These are phyloP conservation scores for Acrobasis suavella DNA, from an alignment of 2,888 invertebrate genomes.

Conservation along the genomic window DNA sequence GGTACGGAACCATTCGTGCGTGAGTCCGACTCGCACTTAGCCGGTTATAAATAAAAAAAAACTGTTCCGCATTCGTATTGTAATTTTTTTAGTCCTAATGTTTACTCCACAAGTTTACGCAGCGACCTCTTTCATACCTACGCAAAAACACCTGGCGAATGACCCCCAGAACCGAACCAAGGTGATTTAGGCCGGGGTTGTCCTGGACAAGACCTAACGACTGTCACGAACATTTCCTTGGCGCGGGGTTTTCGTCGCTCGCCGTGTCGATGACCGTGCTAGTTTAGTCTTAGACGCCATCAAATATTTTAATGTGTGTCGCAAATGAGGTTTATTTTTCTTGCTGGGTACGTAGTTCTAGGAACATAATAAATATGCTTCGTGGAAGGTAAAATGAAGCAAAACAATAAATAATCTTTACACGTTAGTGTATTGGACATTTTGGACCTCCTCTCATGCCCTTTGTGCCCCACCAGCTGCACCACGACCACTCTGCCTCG, in stretches of 20 bases:
- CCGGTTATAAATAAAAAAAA: too few species aligned
- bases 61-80: too few species aligned
- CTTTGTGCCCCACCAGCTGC: too few species aligned
- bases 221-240: slow-evolving; percentile 22
- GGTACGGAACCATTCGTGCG: too few species aligned
- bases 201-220: slow-evolving; percentile 19
- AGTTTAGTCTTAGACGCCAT: slow-evolving; percentile 11
- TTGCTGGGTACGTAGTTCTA: background rate
- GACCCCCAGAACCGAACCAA: background rate
- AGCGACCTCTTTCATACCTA: background rate
- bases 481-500: too few species aligned
- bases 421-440: too few species aligned
- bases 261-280: slow-evolving; percentile 23
- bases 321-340: slow-evolving; percentile 7
- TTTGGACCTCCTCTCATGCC: too few species aligned
- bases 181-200: slow-evolving; percentile 6
- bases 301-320: slow-evolving; percentile 12
- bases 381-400: background rate
- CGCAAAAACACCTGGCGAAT: background rate
- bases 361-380: background rate
- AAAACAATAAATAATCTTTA: too few species aligned
- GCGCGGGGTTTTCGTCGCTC: slow-evolving; percentile 16
- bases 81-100: too few species aligned
- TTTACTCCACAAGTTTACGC: too few species aligned
- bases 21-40: too few species aligned